Evolutionary conservation across 2,113 vertebrate genomes (phyloP).

Genomic region (Limanda limanda): DNA sequence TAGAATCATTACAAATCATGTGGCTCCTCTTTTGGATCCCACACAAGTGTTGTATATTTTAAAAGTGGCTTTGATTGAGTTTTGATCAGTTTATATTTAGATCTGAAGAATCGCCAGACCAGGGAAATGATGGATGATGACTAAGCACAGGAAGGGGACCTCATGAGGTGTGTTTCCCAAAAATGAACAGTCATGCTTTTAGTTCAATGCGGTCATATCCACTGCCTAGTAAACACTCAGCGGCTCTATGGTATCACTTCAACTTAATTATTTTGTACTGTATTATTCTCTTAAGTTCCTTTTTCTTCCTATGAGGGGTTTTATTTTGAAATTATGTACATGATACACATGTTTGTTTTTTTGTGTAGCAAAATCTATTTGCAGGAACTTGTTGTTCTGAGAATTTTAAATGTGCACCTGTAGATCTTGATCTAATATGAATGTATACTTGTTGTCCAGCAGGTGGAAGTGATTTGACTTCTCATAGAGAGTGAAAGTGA

Average conservation of each 20-base stretch:
- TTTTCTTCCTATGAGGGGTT: too few species aligned
- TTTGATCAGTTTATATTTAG: background rate
- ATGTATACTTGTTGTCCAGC: too few species aligned
- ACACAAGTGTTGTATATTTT: background rate
- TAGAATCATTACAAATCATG: background rate
- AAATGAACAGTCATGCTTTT: slow-evolving; percentile 27
- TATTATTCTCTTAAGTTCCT: too few species aligned
- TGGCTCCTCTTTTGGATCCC: background rate
- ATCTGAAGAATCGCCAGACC: background rate
- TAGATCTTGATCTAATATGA: too few species aligned
- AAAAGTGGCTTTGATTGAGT: background rate
- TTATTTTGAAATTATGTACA: too few species aligned
- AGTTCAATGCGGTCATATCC: background rate
- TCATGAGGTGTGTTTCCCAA: background rate
- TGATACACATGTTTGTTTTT: too few species aligned
- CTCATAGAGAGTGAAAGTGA: too few species aligned
- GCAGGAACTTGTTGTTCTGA: too few species aligned
- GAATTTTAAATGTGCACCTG: too few species aligned
- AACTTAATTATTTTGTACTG: background rate
- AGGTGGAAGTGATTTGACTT: too few species aligned
- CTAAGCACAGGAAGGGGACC: background rate
- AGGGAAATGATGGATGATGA: background rate
- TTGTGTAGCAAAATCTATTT: too few species aligned
- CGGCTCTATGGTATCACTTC: background rate
- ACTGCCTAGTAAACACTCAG: background rate